Base-by-base conservation (phyloP, 1,140 invertebrate species). In the Listronotus oregonensis region DNA sequence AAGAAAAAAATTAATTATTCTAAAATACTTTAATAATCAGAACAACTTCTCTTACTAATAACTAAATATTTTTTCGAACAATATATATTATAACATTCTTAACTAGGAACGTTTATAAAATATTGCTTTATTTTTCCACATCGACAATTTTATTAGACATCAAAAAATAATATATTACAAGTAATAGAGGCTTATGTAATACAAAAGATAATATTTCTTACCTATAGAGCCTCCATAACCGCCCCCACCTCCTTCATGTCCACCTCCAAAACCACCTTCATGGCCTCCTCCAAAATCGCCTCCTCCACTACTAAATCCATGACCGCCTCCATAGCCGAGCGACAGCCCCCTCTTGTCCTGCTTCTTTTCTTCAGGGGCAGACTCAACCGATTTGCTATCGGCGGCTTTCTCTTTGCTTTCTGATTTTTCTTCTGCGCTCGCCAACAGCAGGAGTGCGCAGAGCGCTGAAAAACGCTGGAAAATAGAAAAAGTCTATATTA, bases 281-380 rank as follows among this genome's bases (percentile, higher is more conserved):
- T 31, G 18, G 57, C 31, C 70, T 71, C 77, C 73, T 55, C 71
- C 66, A 39, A 71, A 73, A 18, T 52, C 80, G n/a, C 80, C 77
- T 37, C 82, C 82, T 56, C 83, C 76, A 40, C 82, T 77, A 69
- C 79, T 79, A 47, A 82, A 81, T 18, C 85, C 85, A 40, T 83
- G 82, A 14, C 85, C 86, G 67, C 83, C 83, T 11, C 85, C 84
- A 66, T 84, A 85, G 52, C 86, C 83, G 63, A 85, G 77, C 46
- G 80, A 79, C 6, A 77, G 58, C 65, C 89, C 79, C 71, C 88
- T 81, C 75, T 87, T 82, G 80, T 89, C 82, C 83, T 86, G 83
- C 84, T 89, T 82, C 84, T 90, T 80, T 49, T 66, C 75, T 58
- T 55, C 76, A 6, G 75, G 75, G 64, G 17, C 61, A 8, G 78